These are phyloP conservation scores for Liopterus haemorrhoidalis DNA, from an alignment of 2,888 invertebrate species.

Conservation along the genomic window DNA sequence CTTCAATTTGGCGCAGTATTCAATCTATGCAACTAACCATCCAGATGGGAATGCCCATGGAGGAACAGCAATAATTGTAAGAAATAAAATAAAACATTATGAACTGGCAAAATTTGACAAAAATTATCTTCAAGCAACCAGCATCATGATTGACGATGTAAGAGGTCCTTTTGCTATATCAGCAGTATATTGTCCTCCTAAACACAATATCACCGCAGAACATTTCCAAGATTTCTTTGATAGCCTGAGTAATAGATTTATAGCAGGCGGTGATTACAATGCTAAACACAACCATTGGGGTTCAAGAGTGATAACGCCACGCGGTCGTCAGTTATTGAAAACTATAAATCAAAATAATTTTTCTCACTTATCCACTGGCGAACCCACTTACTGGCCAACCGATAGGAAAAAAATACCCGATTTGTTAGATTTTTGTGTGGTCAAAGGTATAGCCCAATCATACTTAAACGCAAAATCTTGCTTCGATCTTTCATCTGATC, in stretches of 20 bases:
- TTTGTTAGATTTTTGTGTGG: too few species aligned
- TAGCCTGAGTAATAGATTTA: constrained; percentile 20
- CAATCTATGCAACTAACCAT: constrained; percentile 6
- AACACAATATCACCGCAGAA: constrained; percentile 1
- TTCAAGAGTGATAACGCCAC: constrained; percentile 5
- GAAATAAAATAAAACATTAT: constrained; percentile 6
- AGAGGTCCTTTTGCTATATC: constrained; percentile 1
- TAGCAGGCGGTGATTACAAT: constrained; percentile 28
- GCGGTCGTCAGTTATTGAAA: too few species aligned
- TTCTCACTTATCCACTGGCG: too few species aligned
- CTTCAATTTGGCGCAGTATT: constrained; percentile 2
- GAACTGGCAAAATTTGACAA: constrained; percentile 4
- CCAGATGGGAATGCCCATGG: constrained; percentile 6
- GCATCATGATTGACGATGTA: constrained; percentile 4
- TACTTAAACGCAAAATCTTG: too few species aligned
- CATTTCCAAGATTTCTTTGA: constrained; percentile 11
- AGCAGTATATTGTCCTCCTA: neutral
- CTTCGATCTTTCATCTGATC: too few species aligned
- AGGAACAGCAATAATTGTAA: constrained; percentile 7
- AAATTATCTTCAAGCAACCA: neutral
- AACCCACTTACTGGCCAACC: too few species aligned
- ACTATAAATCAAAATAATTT: too few species aligned
- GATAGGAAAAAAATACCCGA: too few species aligned
- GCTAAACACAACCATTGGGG: constrained; percentile 29
- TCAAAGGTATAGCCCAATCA: too few species aligned